Conservation (phyloP, 64 coral and sea anemone species). For the Platygyra sinensis region DNA sequence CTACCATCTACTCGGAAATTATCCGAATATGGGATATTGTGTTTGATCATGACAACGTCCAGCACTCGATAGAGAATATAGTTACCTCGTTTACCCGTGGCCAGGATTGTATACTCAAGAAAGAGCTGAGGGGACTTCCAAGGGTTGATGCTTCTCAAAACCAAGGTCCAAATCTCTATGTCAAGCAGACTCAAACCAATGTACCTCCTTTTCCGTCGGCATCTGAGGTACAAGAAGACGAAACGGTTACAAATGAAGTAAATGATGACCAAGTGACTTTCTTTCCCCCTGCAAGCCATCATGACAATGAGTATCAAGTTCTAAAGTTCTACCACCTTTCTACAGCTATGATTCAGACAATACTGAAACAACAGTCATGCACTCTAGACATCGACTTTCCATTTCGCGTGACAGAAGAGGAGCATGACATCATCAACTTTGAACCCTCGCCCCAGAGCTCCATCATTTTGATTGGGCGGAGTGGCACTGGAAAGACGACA, state of each 20-base stretch:
- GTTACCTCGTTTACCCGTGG: constrained; percentile 82
- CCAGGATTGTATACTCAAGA: constrained; percentile 75
- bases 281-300: constrained; percentile 78
- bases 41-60: constrained; percentile 67
- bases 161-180: not conserved
- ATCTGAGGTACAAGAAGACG: not conserved
- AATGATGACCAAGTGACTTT: constrained; percentile 14
- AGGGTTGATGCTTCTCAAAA: not conserved
- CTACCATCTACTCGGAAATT: constrained; percentile 81
- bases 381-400: constrained; percentile 80
- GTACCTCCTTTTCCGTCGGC: not conserved
- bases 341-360: constrained; percentile 55
- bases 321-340: constrained; percentile 89
- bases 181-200: not conserved
- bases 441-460: constrained; percentile 43
- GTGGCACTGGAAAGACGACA: constrained; percentile 96
- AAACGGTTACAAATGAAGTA: not conserved
- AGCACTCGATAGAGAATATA: constrained; percentile 75
- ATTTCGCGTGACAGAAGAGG: constrained; percentile 85
- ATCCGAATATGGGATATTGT: constrained; percentile 93
- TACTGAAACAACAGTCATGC: constrained; percentile 35
- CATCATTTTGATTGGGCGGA: constrained; percentile 89
- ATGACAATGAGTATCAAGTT: constrained; percentile 89
- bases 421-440: constrained; percentile 87
- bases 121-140: constrained; percentile 57